These are phyloP conservation scores for Epizoanthus ramosus DNA, from an alignment of 92 coral and sea anemone genomes.

Conservation along the genomic window DNA sequence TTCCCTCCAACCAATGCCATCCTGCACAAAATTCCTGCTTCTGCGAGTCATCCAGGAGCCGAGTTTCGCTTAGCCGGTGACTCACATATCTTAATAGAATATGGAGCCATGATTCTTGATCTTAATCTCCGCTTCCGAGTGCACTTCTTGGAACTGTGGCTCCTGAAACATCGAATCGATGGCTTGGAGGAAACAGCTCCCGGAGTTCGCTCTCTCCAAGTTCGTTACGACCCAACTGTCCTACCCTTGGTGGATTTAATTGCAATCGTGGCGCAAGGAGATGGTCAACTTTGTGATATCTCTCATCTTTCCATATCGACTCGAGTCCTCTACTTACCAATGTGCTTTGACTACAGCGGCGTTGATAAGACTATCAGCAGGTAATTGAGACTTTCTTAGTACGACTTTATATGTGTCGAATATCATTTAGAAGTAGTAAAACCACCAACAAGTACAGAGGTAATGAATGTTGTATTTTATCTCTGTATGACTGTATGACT, in stretches of 20 bases:
- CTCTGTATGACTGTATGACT: no score
- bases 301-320: conserved; percentile 52
- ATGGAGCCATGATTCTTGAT: conserved; percentile 69
- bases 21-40: conserved; percentile 45
- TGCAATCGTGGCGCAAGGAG: conserved; percentile 43
- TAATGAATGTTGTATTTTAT: no score
- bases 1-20: conserved; percentile 50
- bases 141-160: conserved; percentile 58
- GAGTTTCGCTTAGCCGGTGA: conserved; percentile 72
- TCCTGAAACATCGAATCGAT: conserved; percentile 39
- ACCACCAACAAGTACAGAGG: no score
- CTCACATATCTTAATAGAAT: conserved; percentile 59
- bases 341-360: conserved; percentile 75
- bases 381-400: not conserved
- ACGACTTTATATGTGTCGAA: no score
- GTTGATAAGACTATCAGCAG: conserved; percentile 54
- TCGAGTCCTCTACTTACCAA: conserved; percentile 60
- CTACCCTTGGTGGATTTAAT: conserved; percentile 51
- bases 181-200: conserved; percentile 78
- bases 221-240: conserved; percentile 59
- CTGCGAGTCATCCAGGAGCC: conserved; percentile 47
- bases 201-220: conserved; percentile 68
- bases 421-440: no score
- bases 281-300: conserved; percentile 50
- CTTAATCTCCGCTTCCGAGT: conserved; percentile 68